Conservation (phyloP, 2,888 invertebrate species). For the Poecilus cupreus region DNA sequence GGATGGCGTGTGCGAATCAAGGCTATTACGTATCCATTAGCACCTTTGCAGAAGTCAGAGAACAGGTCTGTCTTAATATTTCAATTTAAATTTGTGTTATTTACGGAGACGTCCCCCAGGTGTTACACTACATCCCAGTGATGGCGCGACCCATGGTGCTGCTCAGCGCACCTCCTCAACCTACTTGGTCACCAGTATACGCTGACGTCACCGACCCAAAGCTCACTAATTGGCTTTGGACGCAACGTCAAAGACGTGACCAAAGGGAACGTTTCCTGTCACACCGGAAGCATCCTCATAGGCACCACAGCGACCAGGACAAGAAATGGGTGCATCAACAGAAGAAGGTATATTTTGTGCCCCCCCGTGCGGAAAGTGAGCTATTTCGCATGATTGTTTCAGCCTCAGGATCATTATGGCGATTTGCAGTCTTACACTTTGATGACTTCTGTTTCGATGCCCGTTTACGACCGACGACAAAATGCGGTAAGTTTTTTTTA, state of each 20-base stretch:
- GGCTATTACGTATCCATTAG: conserved; percentile 97
- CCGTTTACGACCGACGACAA: conserved; percentile 91
- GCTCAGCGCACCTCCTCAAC: conserved; percentile 85
- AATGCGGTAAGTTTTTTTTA: conserved; percentile 81
- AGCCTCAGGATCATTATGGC: conserved; percentile 79
- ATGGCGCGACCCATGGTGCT: conserved; percentile 96
- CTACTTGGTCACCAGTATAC: conserved; percentile 98
- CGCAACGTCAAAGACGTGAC: conserved; percentile 85
- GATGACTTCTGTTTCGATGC: conserved; percentile 95
- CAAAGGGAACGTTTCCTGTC: conserved; percentile 85
- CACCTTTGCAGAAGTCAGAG: conserved; percentile 97
- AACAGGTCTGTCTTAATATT: no score
- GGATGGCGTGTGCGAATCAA: conserved; percentile 99
- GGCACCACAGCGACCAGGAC: conserved; percentile 79
- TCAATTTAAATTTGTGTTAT: no score
- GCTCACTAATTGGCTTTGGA: conserved; percentile 94
- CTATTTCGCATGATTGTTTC: conserved; percentile 63
- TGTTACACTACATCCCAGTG: conserved; percentile 96
- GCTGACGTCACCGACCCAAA: conserved; percentile 94
- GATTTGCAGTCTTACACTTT: conserved; percentile 83
- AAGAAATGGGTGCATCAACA: conserved; percentile 76
- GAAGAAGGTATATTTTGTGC: conserved; percentile 72
- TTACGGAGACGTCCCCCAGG: no score
- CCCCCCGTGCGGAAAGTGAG: no score
- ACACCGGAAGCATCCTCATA: conserved; percentile 78